phyloP scores from a whole-genome alignment of 2,888 invertebrate species.

The Fissipunctia ypsillon region DNA sequence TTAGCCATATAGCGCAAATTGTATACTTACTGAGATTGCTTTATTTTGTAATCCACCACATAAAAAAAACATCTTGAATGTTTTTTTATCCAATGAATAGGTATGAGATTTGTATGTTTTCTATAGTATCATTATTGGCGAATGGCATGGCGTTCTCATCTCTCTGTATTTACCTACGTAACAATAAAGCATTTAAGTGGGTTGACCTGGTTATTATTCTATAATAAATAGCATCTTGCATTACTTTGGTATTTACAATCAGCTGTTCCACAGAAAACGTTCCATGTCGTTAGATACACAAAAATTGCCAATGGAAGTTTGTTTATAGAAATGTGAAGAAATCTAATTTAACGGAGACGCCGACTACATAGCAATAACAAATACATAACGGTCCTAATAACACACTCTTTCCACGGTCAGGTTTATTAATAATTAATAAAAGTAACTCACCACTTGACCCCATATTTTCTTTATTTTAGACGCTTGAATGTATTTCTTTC shows the following conservation, averaged over 20 bases:
- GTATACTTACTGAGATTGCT: too few relatives aligned
- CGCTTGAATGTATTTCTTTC: slow-evolving; percentile 12
- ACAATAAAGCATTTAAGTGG: slow-evolving; percentile 1
- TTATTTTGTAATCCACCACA: too few relatives aligned
- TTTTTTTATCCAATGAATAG: too few relatives aligned
- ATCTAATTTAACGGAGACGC: slow-evolving; percentile 29
- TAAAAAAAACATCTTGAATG: too few relatives aligned
- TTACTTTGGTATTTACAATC: background rate
- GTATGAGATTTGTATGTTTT: background rate
- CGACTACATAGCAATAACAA: slow-evolving; percentile 41
- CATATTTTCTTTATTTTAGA: slow-evolving; percentile 40
- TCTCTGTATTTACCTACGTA: background rate
- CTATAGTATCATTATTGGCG: background rate
- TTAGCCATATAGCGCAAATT: too few relatives aligned
- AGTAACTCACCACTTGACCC: slow-evolving; percentile 51
- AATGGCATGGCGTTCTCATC: too few relatives aligned
- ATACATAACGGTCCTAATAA: slow-evolving; percentile 33
- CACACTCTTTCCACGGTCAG: slow-evolving; percentile 2
- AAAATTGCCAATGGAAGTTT: background rate
- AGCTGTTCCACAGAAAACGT: background rate
- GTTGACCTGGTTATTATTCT: slow-evolving; percentile 19
- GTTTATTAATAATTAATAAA: background rate
- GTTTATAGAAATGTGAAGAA: background rate
- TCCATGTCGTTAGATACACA: background rate
- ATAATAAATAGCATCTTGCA: background rate